phyloP scores from a whole-genome alignment of 2,113 vertebrate species.

The Chionodraco myersi region DNA sequence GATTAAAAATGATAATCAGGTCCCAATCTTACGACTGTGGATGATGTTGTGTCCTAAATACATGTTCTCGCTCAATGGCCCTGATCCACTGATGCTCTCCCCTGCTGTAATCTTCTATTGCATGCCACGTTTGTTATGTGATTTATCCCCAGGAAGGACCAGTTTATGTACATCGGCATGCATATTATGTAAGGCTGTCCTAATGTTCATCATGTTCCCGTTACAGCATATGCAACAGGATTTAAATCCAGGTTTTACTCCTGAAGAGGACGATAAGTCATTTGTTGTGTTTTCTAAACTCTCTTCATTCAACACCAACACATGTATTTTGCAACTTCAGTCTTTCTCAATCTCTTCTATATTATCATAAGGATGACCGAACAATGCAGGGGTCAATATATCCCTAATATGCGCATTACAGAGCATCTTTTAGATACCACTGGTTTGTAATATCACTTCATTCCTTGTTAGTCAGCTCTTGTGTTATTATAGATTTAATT shows the following conservation, averaged over 20 bases:
- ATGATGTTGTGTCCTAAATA: constrained; percentile 65
- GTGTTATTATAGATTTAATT: background rate
- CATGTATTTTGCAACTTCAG: background rate
- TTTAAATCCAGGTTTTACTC: constrained; percentile 15
- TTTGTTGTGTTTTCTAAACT: background rate
- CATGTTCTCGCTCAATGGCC: constrained; percentile 41
- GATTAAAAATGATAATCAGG: constrained; percentile 21
- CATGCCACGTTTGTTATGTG: constrained; percentile 46
- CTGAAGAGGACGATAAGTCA: constrained; percentile 6
- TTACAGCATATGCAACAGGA: constrained; percentile 24
- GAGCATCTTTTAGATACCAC: background rate
- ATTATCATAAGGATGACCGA: constrained; percentile 5
- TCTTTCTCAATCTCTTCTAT: background rate
- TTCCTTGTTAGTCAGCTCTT: no score
- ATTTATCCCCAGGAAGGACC: constrained; percentile 60
- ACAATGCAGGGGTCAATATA: constrained; percentile 7
- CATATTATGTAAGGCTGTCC: constrained; percentile 65
- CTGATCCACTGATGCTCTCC: constrained; percentile 49
- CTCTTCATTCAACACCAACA: background rate
- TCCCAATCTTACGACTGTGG: constrained; percentile 28
- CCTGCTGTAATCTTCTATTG: constrained; percentile 70
- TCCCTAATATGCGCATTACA: constrained; percentile 13
- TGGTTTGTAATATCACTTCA: no score
- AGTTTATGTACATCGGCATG: constrained; percentile 40
- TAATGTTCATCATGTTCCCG: constrained; percentile 39